Evolutionary conservation across 1,140 invertebrate genomes (phyloP).

Genomic region (Melanaphis sacchari): DNA sequence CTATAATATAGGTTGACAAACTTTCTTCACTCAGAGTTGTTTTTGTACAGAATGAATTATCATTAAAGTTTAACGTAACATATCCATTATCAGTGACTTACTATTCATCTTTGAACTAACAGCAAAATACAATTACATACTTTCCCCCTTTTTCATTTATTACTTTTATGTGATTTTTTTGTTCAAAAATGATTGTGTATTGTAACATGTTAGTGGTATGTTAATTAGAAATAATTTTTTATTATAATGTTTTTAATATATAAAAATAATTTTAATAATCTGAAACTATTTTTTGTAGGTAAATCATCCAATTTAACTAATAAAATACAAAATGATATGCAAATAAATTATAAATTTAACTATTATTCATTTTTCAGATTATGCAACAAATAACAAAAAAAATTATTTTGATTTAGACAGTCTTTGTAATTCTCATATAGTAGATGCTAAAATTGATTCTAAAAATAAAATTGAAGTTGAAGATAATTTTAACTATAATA

Average conservation of each 20-base stretch:
- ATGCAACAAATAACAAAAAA: background rate
- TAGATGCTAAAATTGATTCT: background rate
- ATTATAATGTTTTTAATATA: background rate
- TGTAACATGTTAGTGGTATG: no score
- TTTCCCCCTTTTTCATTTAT: background rate
- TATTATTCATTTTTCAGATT: background rate
- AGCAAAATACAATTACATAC: background rate
- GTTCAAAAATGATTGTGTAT: background rate
- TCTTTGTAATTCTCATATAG: background rate
- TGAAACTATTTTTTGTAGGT: no score
- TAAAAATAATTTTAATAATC: background rate
- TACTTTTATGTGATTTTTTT: background rate
- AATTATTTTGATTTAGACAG: background rate
- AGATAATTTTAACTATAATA: background rate
- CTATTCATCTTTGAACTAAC: no score
- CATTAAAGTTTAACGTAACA: background rate
- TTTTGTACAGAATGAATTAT: no score
- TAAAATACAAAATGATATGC: no score
- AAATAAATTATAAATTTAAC: no score
- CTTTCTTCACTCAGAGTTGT: no score
- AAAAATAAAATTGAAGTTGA: background rate
- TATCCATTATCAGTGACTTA: background rate
- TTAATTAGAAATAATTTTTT: background rate
- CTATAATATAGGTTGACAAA: no score
- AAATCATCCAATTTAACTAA: no score